Evolutionary conservation across 1,140 invertebrate genomes (phyloP).

Genomic region (Drosophila ficusphila): DNA sequence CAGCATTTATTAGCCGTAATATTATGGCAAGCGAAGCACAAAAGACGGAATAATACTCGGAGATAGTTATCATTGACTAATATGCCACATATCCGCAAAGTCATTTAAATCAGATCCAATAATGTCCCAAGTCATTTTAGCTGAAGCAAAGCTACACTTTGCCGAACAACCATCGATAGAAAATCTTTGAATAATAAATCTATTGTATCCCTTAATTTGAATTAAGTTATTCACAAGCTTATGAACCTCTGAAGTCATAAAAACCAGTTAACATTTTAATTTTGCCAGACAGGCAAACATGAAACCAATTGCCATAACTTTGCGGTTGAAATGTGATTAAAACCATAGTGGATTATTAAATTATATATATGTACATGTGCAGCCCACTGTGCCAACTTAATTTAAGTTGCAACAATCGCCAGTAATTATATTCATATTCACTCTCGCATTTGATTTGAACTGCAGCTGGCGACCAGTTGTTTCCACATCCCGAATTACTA

Average conservation of each 20-base stretch:
- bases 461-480: conserved; percentile 17
- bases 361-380: neutral
- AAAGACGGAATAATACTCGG: conserved; percentile 12
- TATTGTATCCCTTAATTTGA: too few relatives aligned
- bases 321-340: neutral
- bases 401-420: conserved; percentile 32
- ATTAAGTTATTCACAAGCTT: too few relatives aligned
- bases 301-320: neutral
- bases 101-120: conserved; percentile 75
- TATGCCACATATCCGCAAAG: conserved; percentile 37
- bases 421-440: conserved; percentile 59
- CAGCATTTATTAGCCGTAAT: conserved; percentile 36
- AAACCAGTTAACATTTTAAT: neutral
- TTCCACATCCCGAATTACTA: conserved; percentile 49
- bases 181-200: too few relatives aligned
- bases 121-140: neutral
- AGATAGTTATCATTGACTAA: conserved; percentile 21
- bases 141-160: too few relatives aligned
- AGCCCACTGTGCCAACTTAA: conserved; percentile 22
- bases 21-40: conserved; percentile 20
- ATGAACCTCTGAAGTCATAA: too few relatives aligned
- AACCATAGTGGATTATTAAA: neutral
- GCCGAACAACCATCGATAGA: too few relatives aligned
- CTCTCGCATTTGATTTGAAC: conserved; percentile 57
- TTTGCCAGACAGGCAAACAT: neutral